A percentile compares a stretch with the other conserved stretches of the same genome.
Evolutionary conservation across 1,140 invertebrate genomes (phyloP).

Genomic region (Zaprionus africanus): DNA sequence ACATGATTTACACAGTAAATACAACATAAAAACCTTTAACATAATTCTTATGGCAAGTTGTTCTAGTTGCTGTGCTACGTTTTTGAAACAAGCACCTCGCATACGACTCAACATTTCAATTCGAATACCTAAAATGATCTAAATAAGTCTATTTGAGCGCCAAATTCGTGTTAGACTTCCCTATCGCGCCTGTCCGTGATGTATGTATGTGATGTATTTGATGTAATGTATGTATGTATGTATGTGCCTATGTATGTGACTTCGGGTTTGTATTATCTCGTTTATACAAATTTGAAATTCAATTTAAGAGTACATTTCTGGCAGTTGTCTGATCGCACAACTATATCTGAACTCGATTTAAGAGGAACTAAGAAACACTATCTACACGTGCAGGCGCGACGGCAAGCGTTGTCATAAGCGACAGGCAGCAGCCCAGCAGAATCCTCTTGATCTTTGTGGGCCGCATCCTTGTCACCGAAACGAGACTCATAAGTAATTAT

Average conservation of each 20-base stretch:
- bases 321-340: constrained; percentile 23
- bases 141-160: constrained; percentile 84
- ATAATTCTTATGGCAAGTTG: constrained; percentile 67
- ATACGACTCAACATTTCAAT: constrained; percentile 63
- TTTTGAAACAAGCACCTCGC: constrained; percentile 64
- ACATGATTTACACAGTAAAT: constrained; percentile 66
- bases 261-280: not conserved
- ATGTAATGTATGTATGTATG: not conserved
- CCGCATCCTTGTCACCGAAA: constrained; percentile 54
- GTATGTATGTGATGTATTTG: not conserved
- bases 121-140: constrained; percentile 73
- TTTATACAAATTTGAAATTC: constrained; percentile 26
- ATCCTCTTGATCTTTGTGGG: constrained; percentile 28
- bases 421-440: constrained; percentile 40
- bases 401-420: constrained; percentile 47
- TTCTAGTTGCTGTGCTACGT: constrained; percentile 51
- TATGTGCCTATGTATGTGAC: constrained; percentile 7
- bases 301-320: constrained; percentile 14
- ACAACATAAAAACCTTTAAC: constrained; percentile 38
- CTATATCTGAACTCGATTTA: constrained; percentile 21
- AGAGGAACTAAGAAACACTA: constrained; percentile 48
- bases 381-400: constrained; percentile 32
- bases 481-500: constrained; percentile 70
- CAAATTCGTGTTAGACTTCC: constrained; percentile 64
- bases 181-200: constrained; percentile 54